Percentiles rank a stretch among this genome's conserved stretches.
These are phyloP conservation scores for Argyresthia albistria DNA, from an alignment of 2,888 invertebrate species.

Conservation along the genomic window DNA sequence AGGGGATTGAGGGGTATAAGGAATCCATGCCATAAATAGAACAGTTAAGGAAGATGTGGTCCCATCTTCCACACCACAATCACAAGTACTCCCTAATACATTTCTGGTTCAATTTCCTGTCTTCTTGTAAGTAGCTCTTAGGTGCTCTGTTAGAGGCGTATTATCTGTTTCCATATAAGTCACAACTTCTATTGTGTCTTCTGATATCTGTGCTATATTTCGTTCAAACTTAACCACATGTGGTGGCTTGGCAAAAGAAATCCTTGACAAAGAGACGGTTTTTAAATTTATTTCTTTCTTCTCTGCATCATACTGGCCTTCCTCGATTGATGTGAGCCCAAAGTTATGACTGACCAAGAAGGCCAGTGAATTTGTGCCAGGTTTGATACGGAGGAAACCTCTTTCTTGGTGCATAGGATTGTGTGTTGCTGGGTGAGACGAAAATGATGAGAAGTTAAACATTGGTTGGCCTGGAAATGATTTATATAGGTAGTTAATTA, in stretches of 20 bases:
- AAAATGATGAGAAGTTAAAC: slow-evolving; percentile 67
- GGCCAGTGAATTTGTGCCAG: slow-evolving; percentile 62
- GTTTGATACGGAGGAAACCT: slow-evolving; percentile 73
- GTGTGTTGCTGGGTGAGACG: slow-evolving; percentile 63
- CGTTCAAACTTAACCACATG: slow-evolving; percentile 58
- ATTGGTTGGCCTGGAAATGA: slow-evolving; percentile 73
- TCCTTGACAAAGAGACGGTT: slow-evolving; percentile 55
- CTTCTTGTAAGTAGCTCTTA: slow-evolving; percentile 62
- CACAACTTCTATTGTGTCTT: slow-evolving; percentile 47
- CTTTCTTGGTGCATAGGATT: slow-evolving; percentile 75
- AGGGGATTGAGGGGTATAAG: no score
- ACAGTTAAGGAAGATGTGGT: no score
- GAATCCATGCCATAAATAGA: no score
- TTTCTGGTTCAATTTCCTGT: not conserved
- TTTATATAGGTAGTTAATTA: no score
- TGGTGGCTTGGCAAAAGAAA: slow-evolving; percentile 67
- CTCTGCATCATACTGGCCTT: slow-evolving; percentile 63
- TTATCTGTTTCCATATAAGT: slow-evolving; percentile 71
- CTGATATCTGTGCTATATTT: slow-evolving; percentile 31
- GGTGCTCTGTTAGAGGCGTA: slow-evolving; percentile 66
- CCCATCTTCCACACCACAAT: no score
- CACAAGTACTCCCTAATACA: no score
- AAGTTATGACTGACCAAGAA: slow-evolving; percentile 75
- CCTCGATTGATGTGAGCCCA: slow-evolving; percentile 73
- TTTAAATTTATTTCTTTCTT: slow-evolving; percentile 55